Evolutionary conservation across 2,888 invertebrate species (phyloP), one percentile per base, ranked within the genome.

Genomic region (Pasiphila rectangulata): DNA sequence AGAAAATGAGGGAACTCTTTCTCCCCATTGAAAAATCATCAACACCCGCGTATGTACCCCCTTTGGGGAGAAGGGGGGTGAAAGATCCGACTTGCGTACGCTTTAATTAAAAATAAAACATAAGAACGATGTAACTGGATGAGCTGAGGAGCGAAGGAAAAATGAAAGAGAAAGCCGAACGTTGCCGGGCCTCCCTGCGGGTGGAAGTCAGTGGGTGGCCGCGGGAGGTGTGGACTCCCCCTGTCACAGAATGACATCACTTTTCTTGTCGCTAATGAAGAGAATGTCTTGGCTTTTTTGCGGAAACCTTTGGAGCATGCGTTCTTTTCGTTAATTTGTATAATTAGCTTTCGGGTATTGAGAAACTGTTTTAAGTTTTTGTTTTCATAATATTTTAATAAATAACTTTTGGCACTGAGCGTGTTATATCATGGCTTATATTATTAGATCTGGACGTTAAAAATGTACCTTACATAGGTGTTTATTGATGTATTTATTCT

Each of bases 21-120:
- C 88, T 87, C 87, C 87, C 87, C 88, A 88, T 88, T 87, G 88
- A 88, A 88, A 88, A 88, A 87, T 87, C 87, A 87, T 87, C 87
- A 88, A 87, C 87, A 86, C 88, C 86, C 85, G 79, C 81, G 85
- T 85, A 79, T 84, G 85, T 80, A 83, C 84, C 77, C 64, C 61
- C 74, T 4, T 9, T 32, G 32, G 32, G 32, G 32, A 32, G 32
- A 54, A 56, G 76, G 75, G 78, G 73, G 78, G 68, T 27, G 27
- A 27, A 83, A 86, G 87, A 86, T 84, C 85, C 87, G 83, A 87
- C 87, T 88, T 88, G 88, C 88, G 88, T 88, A 88, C 87, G 88
- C 87, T 88, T 88, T 88, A 88, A 88, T 88, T 88, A 88, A 88
- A 88, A 88, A 88, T 88, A 88, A 88, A 88, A 88, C 88, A 88